Evolutionary conservation across 2,888 invertebrate species (phyloP).

Genomic region (Xestoiulus laeticollis): DNA sequence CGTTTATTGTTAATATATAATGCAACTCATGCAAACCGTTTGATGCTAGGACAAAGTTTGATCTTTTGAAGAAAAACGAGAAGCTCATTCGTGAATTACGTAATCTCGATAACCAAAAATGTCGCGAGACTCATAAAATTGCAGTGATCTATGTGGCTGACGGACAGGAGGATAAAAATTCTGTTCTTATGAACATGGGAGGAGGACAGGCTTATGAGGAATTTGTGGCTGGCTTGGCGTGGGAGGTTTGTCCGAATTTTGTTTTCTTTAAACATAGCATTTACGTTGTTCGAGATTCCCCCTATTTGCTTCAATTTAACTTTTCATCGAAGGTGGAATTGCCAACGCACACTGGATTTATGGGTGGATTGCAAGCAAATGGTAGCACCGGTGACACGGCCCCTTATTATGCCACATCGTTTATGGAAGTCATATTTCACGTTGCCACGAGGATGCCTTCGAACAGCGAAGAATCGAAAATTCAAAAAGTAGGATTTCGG

Average conservation of each 20-base stretch:
- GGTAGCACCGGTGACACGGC: constrained; percentile 84
- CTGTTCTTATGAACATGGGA: constrained; percentile 88
- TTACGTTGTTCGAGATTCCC: neutral
- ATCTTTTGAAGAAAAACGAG: constrained; percentile 87
- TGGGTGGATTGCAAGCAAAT: constrained; percentile 67
- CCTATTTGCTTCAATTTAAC: neutral
- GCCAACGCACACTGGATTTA: constrained; percentile 82
- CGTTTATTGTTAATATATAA: neutral
- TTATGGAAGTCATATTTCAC: constrained; percentile 94
- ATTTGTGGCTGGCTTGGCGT: constrained; percentile 70
- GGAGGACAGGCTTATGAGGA: constrained; percentile 93
- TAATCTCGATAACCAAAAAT: constrained; percentile 92
- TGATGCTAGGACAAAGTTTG: constrained; percentile 71
- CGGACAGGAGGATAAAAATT: constrained; percentile 96
- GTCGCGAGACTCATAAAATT: constrained; percentile 93
- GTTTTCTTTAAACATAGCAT: neutral
- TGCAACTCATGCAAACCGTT: neutral
- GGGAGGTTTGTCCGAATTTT: constrained; percentile 69
- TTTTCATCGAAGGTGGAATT: constrained; percentile 76
- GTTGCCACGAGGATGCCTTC: constrained; percentile 97
- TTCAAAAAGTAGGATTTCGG: constrained; percentile 75
- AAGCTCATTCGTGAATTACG: constrained; percentile 87
- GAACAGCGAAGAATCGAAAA: constrained; percentile 83
- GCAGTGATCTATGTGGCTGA: constrained; percentile 98
- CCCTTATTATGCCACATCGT: constrained; percentile 93